These are phyloP conservation scores for Encarsia formosa DNA, from an alignment of 2,888 invertebrate genomes.

Conservation along the genomic window DNA sequence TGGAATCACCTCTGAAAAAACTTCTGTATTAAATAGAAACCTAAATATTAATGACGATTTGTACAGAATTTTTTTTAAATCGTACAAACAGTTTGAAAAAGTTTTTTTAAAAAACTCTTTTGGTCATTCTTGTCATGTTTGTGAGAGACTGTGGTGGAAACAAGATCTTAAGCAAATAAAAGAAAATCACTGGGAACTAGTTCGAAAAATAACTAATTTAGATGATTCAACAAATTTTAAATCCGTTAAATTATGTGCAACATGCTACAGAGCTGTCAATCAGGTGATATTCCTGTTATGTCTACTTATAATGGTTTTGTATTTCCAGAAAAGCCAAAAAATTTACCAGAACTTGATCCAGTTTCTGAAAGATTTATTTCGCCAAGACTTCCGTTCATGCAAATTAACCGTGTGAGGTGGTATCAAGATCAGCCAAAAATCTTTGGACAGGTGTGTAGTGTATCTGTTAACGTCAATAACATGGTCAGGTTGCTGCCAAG, in stretches of 20 bases:
- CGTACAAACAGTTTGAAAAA: not conserved
- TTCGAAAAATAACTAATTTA: not conserved
- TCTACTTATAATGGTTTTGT: not conserved
- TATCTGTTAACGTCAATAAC: slow-evolving; percentile 13
- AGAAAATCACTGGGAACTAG: not conserved
- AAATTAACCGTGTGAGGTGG: slow-evolving; percentile 12
- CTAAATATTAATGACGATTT: too few species aligned
- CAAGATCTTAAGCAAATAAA: slow-evolving; percentile 5
- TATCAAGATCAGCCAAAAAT: slow-evolving; percentile 7
- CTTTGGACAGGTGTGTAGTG: slow-evolving; percentile 18
- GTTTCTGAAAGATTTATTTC: slow-evolving; percentile 20
- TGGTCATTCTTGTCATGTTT: slow-evolving; percentile 16
- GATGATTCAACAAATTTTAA: too few species aligned
- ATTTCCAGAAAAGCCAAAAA: slow-evolving; percentile 10
- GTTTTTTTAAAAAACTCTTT: slow-evolving; percentile 14
- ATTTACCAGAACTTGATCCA: slow-evolving; percentile 14
- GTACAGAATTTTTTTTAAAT: too few species aligned
- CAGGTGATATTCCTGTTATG: not conserved
- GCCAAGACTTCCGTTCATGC: slow-evolving; percentile 16
- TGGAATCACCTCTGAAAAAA: too few species aligned
- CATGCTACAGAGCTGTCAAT: not conserved
- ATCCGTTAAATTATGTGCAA: slow-evolving; percentile 1
- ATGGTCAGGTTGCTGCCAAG: slow-evolving; percentile 24
- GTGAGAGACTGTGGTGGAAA: slow-evolving; percentile 22
- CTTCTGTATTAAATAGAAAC: too few species aligned